Base-by-base conservation (phyloP, 2,888 invertebrate genomes). In the Drosophila antonietae region DNA sequence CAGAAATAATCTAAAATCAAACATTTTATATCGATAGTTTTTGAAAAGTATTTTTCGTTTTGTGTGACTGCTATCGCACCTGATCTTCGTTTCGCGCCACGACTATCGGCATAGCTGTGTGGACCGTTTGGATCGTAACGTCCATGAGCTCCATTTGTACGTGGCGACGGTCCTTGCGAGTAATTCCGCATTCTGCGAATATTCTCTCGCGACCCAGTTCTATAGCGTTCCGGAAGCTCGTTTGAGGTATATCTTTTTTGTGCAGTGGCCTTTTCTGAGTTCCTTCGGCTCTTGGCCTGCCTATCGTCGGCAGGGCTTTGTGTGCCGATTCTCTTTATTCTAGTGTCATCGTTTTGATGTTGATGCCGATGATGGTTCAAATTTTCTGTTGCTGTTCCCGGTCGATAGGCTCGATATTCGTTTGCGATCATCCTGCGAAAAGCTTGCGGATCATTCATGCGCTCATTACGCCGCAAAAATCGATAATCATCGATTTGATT, bases 351-450 rank as follows among this genome's bases (percentile, higher is more conserved):
- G 9, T 1, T n/a, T 1, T n/a, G 23, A 59, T n/a, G 7, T 12
- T 39, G 12, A 31, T 65, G 15, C 10, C 59, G 62, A 20, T 67
- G 39, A 35, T 35, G 41, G 3, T n/a, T 31, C 2, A 31, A 10
- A 2, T 39, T 18, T 15, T 79, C 75, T 6, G 51, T 61, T 1
- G 56, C 52, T 18, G 46, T 31, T 0, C 52, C 49, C 3, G 75
- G 47, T 1, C 76, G 58, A 53, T 66, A 60, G 3, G 53, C 8
- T 18, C 76, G 52, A 35, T 77, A 81, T 6, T 81, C 76, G 53
- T 53, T 71, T 20, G 55, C 39, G 18, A 63, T 63, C 39, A 77
- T 52, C 33, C 51, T 28, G 7, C 81, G 67, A 33, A 64, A 77
- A 1, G 57, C 12, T 10, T 62, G 53, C 1, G 60, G 62, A 20